Base-by-base conservation (phyloP, 2,888 invertebrate species). In the Hesperia comma region DNA sequence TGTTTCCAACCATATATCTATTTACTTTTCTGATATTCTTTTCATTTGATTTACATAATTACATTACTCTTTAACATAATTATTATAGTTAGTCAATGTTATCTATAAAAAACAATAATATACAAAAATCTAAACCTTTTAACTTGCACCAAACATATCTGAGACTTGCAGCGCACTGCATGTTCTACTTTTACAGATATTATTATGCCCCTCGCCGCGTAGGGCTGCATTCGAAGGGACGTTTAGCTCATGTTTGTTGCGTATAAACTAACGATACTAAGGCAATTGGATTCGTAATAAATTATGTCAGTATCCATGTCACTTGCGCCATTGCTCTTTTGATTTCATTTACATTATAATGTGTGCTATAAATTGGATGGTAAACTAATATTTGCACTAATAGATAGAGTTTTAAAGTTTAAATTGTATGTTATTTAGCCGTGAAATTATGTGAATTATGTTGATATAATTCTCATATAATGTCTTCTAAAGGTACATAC, bases 241-340 rank as follows among this genome's bases (percentile, higher is more conserved):
- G 83, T 81, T 83, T 85, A 82, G 83, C 79, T 82, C 78, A 75
- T 79, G 81, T 83, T 79, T 83, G 80, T 86, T 84, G 83, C 86
- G 83, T 89, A n/a, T n/a, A 90, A 90, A 88, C 86, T 86, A 90
- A 88, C 86, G 86, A 82, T 84, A 79, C 78, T 77, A 79, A 75
- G 79, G 81, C 87, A 79, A 88, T 90, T 89, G 87, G 84, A 88
- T 88, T 82, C 78, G 75, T 79, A 84, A 87, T 90, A 87, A 85
- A 88, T 88, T 84, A 79, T 78, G 75, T 82, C 82, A 79, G 80
- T 81, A 82, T 81, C 78, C 80, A 82, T 84, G 84, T 81, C 80
- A 80, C 68, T 78, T 53, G 64, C 64, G 46, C 60, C 60, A 66
- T 66, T 66, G 64, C 41, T 56, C 63, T 60, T 66, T 60, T 66